Percentiles rank a stretch among this genome's conserved stretches.
These are phyloP conservation scores for Salvelinus alpinus DNA, from an alignment of 2,113 vertebrate genomes.

Conservation along the genomic window DNA sequence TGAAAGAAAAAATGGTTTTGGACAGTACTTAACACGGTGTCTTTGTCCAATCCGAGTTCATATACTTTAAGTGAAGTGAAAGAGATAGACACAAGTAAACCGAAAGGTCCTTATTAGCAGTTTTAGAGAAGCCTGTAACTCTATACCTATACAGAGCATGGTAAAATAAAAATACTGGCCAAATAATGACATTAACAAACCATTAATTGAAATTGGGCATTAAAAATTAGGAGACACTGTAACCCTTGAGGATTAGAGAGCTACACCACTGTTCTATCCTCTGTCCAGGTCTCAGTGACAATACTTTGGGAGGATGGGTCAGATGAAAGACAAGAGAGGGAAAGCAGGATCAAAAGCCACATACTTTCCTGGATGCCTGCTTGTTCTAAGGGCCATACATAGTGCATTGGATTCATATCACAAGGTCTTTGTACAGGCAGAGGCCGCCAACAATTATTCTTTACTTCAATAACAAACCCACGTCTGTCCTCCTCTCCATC, in stretches of 20 bases:
- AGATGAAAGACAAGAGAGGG: constrained; percentile 77
- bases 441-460: constrained; percentile 73
- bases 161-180: too few relatives aligned
- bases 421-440: constrained; percentile 71
- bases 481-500: constrained; percentile 67
- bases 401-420: constrained; percentile 77
- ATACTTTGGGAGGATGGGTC: constrained; percentile 70
- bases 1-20: constrained; percentile 53
- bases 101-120: too few relatives aligned
- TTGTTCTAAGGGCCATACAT: constrained; percentile 74
- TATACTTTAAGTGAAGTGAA: too few relatives aligned
- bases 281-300: constrained; percentile 63
- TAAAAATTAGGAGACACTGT: too few relatives aligned
- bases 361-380: constrained; percentile 70
- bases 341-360: constrained; percentile 77
- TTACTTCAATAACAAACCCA: constrained; percentile 78
- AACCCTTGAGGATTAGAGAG: not conserved
- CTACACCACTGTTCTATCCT: not conserved
- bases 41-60: too few relatives aligned
- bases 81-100: too few relatives aligned
- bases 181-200: too few relatives aligned
- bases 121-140: too few relatives aligned
- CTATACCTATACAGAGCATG: too few relatives aligned
- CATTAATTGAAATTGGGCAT: too few relatives aligned
- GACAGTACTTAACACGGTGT: not conserved